Evolutionary conservation across 1,140 invertebrate genomes (phyloP), one percentile per base, ranked within the genome.

Genomic region (Rhyzopertha dominica): DNA sequence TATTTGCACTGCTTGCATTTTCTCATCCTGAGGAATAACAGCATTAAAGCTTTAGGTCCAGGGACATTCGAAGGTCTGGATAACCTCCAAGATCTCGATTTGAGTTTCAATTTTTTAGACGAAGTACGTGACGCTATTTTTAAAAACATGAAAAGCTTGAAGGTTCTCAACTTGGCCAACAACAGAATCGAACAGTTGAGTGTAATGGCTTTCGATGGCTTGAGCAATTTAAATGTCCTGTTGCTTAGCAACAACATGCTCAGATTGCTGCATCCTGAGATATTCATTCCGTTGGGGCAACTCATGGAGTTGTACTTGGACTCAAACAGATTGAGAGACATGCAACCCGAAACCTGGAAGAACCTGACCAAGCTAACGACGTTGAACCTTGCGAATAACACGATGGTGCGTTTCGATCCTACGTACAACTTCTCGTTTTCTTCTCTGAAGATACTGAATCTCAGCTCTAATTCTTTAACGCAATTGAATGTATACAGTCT

Each of bases 341-440:
- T n/a, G n/a, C n/a, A n/a, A n/a, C n/a, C n/a, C n/a, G 38, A 40
- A 18, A 26, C 18, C n/a, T 40, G 38, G 38, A 1, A 13, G 9
- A 28, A 28, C n/a, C n/a, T n/a, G n/a, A n/a, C n/a, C n/a, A n/a
- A n/a, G n/a, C n/a, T n/a, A n/a, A n/a, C n/a, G n/a, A n/a, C n/a
- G n/a, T n/a, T n/a, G 12, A 23, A 35, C 18, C 12, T 43, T 12
- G 31, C 41, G 14, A 10, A 8, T 10, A 43, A 43, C 23, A 24
- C 22, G 16, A 18, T 43, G 30, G 23, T 25, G 2, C 18, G 14
- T 35, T 43, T 43, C 19, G 28, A 43, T 22, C 19, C 40, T 4
- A 32, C 19, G 24, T 43, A 43, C 29, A 40, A 40, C 22, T 40
- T 40, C 13, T 18, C 38, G 2, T 40, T 40, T 28, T 17, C 3